Evolutionary conservation across 2,113 vertebrate genomes (phyloP), one percentile per base, ranked within the genome.

Genomic region (Corythornis cristatus): DNA sequence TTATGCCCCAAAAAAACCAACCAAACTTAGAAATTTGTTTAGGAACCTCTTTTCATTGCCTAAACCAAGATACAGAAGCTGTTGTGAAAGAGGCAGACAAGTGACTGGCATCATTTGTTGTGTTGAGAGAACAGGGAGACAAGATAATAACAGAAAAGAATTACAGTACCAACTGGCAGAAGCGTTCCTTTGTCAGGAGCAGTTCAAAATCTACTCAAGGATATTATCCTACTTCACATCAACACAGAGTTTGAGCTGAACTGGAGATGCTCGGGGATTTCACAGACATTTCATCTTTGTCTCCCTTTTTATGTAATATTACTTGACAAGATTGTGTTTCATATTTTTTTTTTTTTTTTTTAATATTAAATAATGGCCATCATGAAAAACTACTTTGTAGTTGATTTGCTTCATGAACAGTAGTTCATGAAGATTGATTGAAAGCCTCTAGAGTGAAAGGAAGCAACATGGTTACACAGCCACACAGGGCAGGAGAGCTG

Each of bases 101-200:
- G 33, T 91, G 91, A 91, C 64, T 83, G 79, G 33, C 72, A 87
- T 87, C 2, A 53, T 83, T 89, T 76, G 8, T 68, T 86, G 46
- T 54, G 61, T 1, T 53, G n/a, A 70, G 37, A 22, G 82, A 91
- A 51, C 35, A 51, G 12, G 26, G 58, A 87, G 78, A 83, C 78
- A 89, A 57, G 29, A 15, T 65, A 93, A 95, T 65, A 93, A 95
- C 58, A 87, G 89, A 91, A 67, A 89, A 76, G 74, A 60, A 78
- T 72, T 84, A 72, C 54, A 54, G 79, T 21, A 80, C 21, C 45
- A 75, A 18, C n/a, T 83, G 75, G 51, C 76, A 94, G 85, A 91
- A 89, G 89, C 51, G 75, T 86, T 50, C 72, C 64, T 94, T 62
- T 93, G 71, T 91, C 75, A 86, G 1, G 42, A 93, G 28, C 60